These are phyloP conservation scores for Lithobates sylvaticus DNA, from an alignment of 2,797 vertebrate species.

Conservation along the genomic window DNA sequence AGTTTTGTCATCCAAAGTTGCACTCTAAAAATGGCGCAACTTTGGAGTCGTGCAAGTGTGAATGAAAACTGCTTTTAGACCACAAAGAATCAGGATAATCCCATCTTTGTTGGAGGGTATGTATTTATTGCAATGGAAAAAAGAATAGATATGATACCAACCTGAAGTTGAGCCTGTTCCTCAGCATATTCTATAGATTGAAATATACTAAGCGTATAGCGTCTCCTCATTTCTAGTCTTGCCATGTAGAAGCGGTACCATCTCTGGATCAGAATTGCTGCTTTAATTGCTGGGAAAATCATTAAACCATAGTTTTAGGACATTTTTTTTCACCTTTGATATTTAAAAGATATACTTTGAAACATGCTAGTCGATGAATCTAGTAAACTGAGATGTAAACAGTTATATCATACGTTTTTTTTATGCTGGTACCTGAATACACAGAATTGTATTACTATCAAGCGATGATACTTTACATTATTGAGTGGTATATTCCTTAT, in stretches of 20 bases:
- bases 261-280: slow-evolving; percentile 90
- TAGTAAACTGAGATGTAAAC: too few relatives aligned
- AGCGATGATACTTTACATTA: too few relatives aligned
- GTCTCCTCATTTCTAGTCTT: slow-evolving; percentile 86
- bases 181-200: slow-evolving; percentile 95
- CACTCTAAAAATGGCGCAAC: too few relatives aligned
- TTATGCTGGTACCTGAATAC: too few relatives aligned
- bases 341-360: too few relatives aligned
- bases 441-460: too few relatives aligned
- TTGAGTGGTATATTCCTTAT: too few relatives aligned
- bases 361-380: too few relatives aligned
- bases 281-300: slow-evolving; percentile 81
- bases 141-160: slow-evolving; percentile 66
- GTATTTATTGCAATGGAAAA: neutral
- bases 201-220: slow-evolving; percentile 92
- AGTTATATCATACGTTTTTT: too few relatives aligned
- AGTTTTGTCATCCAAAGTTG: too few relatives aligned
- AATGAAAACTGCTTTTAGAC: neutral
- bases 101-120: neutral
- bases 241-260: slow-evolving; percentile 93
- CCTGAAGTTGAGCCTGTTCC: slow-evolving; percentile 94
- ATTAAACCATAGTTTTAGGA: neutral
- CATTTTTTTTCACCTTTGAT: neutral
- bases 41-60: too few relatives aligned
- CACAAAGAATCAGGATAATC: neutral